phyloP scores from a whole-genome alignment of 2,797 vertebrate genomes.

The Dendrocincla tyrannina region DNA sequence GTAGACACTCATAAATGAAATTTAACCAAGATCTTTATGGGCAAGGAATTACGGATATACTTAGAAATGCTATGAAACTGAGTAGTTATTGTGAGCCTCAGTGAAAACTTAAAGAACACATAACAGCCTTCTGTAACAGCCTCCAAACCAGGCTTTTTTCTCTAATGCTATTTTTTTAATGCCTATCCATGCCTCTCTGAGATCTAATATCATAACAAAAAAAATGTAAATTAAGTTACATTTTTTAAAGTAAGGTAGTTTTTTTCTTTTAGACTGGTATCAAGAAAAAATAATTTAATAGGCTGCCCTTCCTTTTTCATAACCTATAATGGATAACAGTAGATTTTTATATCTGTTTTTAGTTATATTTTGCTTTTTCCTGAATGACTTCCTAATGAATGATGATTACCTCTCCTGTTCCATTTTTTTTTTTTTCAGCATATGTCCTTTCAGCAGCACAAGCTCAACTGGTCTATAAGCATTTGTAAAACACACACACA shows the following conservation, averaged over 20 bases:
- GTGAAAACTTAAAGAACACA: not conserved
- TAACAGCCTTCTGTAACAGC: not conserved
- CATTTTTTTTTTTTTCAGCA: not conserved
- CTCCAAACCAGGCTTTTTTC: not conserved
- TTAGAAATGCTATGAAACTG: not conserved
- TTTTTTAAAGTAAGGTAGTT: not conserved
- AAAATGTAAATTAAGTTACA: not conserved
- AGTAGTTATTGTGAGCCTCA: not conserved
- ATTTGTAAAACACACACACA: accelerated
- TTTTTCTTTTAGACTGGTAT: not conserved
- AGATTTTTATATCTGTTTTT: not conserved
- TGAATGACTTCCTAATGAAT: not conserved
- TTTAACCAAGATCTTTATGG: not conserved
- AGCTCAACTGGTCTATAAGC: not conserved
- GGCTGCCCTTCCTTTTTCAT: not conserved
- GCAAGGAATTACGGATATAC: not conserved
- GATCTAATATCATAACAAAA: not conserved
- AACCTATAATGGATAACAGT: not conserved
- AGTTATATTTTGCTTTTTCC: not conserved
- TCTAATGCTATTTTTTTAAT: not conserved
- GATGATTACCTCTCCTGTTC: not conserved
- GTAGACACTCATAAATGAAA: not conserved
- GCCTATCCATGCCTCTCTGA: not conserved
- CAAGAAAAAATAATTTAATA: not conserved
- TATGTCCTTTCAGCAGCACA: not conserved